phyloP scores from a whole-genome alignment of 1,140 invertebrate species.

The Myzus persicae region DNA sequence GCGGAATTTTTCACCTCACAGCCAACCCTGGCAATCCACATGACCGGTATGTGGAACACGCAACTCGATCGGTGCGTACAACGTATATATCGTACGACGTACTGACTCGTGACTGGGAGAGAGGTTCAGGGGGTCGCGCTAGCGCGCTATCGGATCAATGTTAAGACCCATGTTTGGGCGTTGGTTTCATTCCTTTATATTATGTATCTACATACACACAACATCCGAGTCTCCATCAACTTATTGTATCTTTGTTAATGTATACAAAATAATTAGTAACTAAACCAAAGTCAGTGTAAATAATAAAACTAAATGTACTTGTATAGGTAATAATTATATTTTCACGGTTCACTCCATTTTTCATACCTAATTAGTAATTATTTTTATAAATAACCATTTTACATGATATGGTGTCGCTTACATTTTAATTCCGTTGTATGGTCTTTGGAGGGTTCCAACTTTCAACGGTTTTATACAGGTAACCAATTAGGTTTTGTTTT shows the following conservation, averaged over 20 bases:
- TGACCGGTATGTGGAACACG: constrained; percentile 13
- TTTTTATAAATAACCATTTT: background rate
- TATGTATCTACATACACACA: background rate
- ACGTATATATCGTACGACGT: background rate
- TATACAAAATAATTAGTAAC: background rate
- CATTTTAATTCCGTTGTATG: too few species aligned
- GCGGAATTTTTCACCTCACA: background rate
- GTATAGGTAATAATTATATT: too few species aligned
- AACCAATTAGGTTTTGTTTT: background rate
- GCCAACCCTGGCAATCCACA: background rate
- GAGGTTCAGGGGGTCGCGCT: constrained; percentile 19
- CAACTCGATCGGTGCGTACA: background rate
- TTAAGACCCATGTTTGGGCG: constrained; percentile 50
- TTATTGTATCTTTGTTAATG: background rate
- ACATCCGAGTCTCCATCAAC: background rate
- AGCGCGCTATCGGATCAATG: constrained; percentile 31
- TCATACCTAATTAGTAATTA: background rate
- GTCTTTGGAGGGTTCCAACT: too few species aligned
- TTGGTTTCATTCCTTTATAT: constrained; percentile 23
- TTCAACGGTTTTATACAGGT: too few species aligned
- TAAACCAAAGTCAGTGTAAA: background rate
- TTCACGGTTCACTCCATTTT: too few species aligned
- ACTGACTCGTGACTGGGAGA: constrained; percentile 6
- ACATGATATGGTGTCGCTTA: background rate
- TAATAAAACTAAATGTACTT: background rate